Evolutionary conservation across 2,113 vertebrate genomes (phyloP).

Genomic region (Spea multiplicata): DNA sequence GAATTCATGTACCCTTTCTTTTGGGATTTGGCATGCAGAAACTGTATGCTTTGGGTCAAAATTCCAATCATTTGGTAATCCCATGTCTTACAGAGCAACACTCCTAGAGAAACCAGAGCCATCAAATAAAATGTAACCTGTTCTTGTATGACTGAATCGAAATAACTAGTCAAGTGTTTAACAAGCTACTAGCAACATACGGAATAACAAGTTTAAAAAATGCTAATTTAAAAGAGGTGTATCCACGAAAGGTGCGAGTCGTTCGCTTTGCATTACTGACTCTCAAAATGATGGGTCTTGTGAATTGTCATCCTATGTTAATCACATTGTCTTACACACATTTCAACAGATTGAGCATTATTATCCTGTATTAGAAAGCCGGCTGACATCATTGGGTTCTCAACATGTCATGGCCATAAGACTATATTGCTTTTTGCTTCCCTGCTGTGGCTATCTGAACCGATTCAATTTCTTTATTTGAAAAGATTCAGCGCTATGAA

Average conservation of each 20-base stretch:
- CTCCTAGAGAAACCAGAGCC: too few relatives aligned
- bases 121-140: too few relatives aligned
- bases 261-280: slow-evolving; percentile 36
- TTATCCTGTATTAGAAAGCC: slow-evolving; percentile 61
- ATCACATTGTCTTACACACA: slow-evolving; percentile 47
- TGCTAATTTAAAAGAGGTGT: background rate
- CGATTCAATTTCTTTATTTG: slow-evolving; percentile 52
- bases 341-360: slow-evolving; percentile 55
- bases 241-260: background rate
- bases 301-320: slow-evolving; percentile 47
- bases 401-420: slow-evolving; percentile 54
- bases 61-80: too few relatives aligned
- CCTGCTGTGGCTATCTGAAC: slow-evolving; percentile 59
- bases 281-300: background rate
- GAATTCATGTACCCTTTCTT: too few relatives aligned
- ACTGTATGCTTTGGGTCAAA: too few relatives aligned
- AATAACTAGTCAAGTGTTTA: too few relatives aligned
- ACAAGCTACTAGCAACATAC: too few relatives aligned
- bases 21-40: too few relatives aligned
- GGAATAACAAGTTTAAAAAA: too few relatives aligned
- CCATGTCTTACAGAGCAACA: too few relatives aligned
- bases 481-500: slow-evolving; percentile 43
- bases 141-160: too few relatives aligned
- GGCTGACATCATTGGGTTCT: slow-evolving; percentile 51
- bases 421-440: slow-evolving; percentile 61